Evolutionary conservation across 2,113 vertebrate genomes (phyloP).

Genomic region (Macrotus californicus): DNA sequence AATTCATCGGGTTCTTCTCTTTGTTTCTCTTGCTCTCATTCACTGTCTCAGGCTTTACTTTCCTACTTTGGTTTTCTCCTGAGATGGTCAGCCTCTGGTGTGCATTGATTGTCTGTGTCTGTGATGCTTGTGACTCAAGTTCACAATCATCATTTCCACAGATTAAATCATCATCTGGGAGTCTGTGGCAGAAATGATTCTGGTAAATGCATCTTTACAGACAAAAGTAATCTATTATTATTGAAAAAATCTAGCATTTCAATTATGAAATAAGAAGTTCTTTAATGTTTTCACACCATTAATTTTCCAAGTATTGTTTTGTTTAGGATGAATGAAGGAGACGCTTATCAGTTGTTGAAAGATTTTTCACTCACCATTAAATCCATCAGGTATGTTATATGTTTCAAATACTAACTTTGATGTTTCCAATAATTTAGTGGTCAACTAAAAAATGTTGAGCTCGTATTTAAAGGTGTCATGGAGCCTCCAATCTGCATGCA

Average conservation of each 20-base stretch:
- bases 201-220: neutral
- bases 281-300: neutral
- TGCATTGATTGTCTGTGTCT: neutral
- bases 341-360: slow-evolving; percentile 20
- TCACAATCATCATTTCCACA: neutral
- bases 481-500: neutral
- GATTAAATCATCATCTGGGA: neutral
- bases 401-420: neutral
- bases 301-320: slow-evolving; percentile 19
- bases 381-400: slow-evolving; percentile 57
- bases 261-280: neutral
- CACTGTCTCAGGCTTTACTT: neutral
- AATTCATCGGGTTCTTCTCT: neutral
- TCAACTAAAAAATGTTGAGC: neutral
- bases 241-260: neutral
- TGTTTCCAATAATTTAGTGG: neutral
- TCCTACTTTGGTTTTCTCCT: neutral
- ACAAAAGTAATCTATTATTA: neutral
- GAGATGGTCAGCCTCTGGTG: neutral
- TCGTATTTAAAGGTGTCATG: neutral
- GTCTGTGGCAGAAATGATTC: neutral
- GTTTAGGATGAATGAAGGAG: slow-evolving; percentile 46
- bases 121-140: neutral
- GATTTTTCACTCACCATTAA: slow-evolving; percentile 56
- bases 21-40: neutral